Conservation (phyloP, 2,888 invertebrate species). For the Andrena marginata region DNA sequence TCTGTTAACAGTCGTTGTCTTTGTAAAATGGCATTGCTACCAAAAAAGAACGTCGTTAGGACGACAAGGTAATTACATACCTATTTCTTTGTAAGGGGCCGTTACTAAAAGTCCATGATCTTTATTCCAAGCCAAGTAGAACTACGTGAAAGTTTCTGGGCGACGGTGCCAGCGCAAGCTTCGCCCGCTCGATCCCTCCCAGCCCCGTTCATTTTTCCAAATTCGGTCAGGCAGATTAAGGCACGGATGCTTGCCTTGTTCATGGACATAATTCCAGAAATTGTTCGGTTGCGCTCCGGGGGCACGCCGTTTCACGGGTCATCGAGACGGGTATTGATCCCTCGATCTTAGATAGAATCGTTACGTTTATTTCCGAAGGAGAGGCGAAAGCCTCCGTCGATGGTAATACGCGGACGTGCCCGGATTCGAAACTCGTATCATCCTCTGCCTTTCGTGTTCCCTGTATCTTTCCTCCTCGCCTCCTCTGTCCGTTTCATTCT, state of each 20-base stretch:
- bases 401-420: conserved; percentile 75
- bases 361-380: conserved; percentile 71
- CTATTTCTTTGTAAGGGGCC: conserved; percentile 24
- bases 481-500: conserved; percentile 18
- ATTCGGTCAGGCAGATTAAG: conserved; percentile 43
- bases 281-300: conserved; percentile 29
- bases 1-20: not conserved
- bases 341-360: conserved; percentile 69
- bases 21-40: conserved; percentile 6
- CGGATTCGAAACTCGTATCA: conserved; percentile 70
- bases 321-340: conserved; percentile 67
- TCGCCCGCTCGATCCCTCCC: not conserved
- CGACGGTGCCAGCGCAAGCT: not conserved
- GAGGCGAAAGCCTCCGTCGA: conserved; percentile 63
- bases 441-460: conserved; percentile 48
- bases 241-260: conserved; percentile 49
- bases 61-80: conserved; percentile 25
- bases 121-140: not conserved
- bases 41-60: not conserved
- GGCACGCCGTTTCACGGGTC: conserved; percentile 64
- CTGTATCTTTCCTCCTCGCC: conserved; percentile 11
- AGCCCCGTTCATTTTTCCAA: conserved; percentile 3
- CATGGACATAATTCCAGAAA: conserved; percentile 65
- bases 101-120: not conserved
- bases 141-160: not conserved